These are phyloP conservation scores for Drosophila yooni DNA, from an alignment of 2,888 invertebrate genomes.

Conservation along the genomic window DNA sequence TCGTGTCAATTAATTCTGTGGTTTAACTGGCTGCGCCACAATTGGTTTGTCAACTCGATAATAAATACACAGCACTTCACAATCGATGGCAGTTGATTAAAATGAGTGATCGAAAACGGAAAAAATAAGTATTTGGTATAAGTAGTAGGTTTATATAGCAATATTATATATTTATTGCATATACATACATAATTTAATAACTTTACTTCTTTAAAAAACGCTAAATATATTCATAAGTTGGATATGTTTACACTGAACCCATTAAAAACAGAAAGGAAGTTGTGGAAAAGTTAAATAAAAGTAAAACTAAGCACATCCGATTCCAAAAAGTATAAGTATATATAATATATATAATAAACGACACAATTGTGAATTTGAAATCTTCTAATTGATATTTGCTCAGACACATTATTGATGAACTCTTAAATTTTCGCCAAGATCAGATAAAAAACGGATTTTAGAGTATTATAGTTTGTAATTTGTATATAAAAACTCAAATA, in stretches of 20 bases:
- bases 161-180: background rate
- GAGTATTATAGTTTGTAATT: too few relatives aligned
- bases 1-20: conserved; percentile 40
- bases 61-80: background rate
- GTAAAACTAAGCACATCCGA: background rate
- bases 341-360: background rate
- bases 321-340: background rate
- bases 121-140: background rate
- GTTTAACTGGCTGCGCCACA: conserved; percentile 13
- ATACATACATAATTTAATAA: background rate
- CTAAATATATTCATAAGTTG: too few relatives aligned
- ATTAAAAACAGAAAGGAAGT: background rate
- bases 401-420: too few relatives aligned
- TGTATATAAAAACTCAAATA: too few relatives aligned
- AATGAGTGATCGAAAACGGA: background rate
- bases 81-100: conserved; percentile 18
- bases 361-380: too few relatives aligned
- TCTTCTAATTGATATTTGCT: too few relatives aligned
- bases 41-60: conserved; percentile 19
- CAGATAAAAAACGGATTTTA: too few relatives aligned
- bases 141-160: too few relatives aligned
- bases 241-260: background rate
- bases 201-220: background rate
- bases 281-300: background rate
- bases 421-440: too few relatives aligned